Base-by-base conservation (phyloP, 2,888 invertebrate species). In the Ophraella communa region DNA sequence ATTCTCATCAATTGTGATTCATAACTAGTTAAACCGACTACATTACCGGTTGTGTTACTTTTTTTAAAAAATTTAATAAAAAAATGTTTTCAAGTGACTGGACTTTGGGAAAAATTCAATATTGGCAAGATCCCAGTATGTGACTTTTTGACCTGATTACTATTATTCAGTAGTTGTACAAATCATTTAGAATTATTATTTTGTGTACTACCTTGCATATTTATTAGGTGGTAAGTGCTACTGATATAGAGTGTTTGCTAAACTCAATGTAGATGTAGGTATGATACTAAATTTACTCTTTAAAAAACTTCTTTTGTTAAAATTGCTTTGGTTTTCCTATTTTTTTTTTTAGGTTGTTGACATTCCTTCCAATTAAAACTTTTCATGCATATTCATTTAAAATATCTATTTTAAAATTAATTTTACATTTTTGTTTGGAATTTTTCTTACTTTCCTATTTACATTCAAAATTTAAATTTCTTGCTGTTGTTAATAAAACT, bases 91-190 rank as follows among this genome's bases (percentile, higher is more conserved):
- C 53, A 61, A 70, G 61, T 66, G 79, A 78, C 42, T 82, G 80
- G 80, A 74, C 78, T 65, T 76, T 76, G 67, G 73, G 73, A 27
- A 78, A 73, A 73, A 81, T 82, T 64, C 79, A 79, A 62, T 79
- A 82, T 70, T 82, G 82, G 82, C 77, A 76, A 61, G 82, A 82
- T 73, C 81, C 82, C 73, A 80, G 82, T 81, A 75, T 62, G 71
- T 72, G 60, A 45, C 52, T 39, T 49, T 33, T 44, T 18, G 18
- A 18, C 45, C 27, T 58, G 45, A 24, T 49, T 33, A 20, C 57
- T 42, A 20, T 24, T 27, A 20, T 45, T 10, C 5, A 21, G 21
- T 20, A 45, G 21, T 11, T 20, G n/a, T 4, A 20, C 3, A 45
- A 45, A 45, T 5, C 20, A 21, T 45, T 10, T 18, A 10, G 45